Evolutionary conservation across 2,797 vertebrate species (phyloP).

Genomic region (Tragelaphus eurycerus): DNA sequence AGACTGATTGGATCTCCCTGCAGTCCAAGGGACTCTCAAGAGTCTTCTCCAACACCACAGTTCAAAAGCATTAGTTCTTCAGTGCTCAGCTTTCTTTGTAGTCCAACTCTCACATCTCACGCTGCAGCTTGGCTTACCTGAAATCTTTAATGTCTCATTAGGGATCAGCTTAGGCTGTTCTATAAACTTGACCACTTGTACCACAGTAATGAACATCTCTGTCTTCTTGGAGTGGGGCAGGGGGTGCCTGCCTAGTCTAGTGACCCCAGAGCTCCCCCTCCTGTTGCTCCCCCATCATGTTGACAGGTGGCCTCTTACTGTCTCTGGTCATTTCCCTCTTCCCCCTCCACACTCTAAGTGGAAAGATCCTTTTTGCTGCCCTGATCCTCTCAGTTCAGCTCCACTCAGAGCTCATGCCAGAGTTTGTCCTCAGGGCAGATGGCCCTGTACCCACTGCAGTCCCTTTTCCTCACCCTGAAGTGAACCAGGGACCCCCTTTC

Average conservation of each 20-base stretch:
- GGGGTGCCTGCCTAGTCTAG: neutral
- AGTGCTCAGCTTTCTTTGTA: neutral
- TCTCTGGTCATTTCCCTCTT: neutral
- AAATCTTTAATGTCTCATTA: neutral
- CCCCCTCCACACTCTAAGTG: neutral
- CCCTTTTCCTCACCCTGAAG: neutral
- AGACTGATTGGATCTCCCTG: neutral
- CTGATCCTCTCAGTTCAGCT: neutral
- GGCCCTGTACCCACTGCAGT: neutral
- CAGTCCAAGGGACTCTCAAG: neutral
- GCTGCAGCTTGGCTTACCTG: neutral
- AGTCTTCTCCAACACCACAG: neutral
- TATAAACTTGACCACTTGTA: neutral
- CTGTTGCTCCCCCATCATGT: neutral
- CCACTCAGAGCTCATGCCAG: neutral
- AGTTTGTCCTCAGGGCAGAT: neutral
- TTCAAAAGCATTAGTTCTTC: neutral
- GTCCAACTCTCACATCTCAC: neutral
- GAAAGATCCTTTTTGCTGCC: neutral
- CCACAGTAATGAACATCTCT: neutral
- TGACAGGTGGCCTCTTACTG: neutral
- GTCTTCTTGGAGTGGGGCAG: neutral
- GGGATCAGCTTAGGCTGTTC: neutral
- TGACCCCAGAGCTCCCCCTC: constrained; percentile 6
- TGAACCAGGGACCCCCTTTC: neutral